Percentiles rank a stretch among this genome's conserved stretches.
These are phyloP conservation scores for Rattus norvegicus DNA, from an alignment of 2,113 vertebrate species.

Conservation along the genomic window GRCr8 NC_086019.1:26858001-26858500, in stretches of 20 bases:
- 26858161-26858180: background rate
- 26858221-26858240: background rate
- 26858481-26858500: background rate
- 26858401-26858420: background rate
- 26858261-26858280: background rate
- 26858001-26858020: background rate
- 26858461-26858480: background rate
- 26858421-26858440: background rate
- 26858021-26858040: background rate
- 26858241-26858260: background rate
- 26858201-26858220: background rate
- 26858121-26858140: background rate
- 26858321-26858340: background rate
- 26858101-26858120: background rate
- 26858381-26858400: background rate
- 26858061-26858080: background rate
- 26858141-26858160: background rate
- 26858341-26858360: background rate
- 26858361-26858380: background rate
- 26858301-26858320: background rate
- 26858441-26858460: background rate
- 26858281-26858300: no score
- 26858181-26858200: background rate
- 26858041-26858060: background rate
- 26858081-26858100: background rate